These are phyloP conservation scores for Polyergus mexicanus DNA, from an alignment of 1,140 invertebrate genomes.

Conservation along the genomic window DNA sequence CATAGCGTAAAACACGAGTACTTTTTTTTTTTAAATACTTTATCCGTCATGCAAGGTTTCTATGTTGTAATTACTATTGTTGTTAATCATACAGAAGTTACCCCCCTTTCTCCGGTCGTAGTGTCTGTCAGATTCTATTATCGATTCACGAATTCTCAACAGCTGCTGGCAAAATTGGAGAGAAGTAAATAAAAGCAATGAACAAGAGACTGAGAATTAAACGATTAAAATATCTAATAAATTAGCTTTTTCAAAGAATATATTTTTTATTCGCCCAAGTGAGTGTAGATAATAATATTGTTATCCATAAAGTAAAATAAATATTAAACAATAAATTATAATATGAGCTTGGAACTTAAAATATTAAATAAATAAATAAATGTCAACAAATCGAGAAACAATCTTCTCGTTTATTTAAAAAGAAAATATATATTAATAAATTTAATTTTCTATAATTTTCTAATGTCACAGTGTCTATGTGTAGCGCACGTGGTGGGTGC, in stretches of 20 bases:
- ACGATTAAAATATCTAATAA: background rate
- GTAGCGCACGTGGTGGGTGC: background rate
- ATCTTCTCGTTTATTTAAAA: no score
- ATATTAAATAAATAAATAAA: no score
- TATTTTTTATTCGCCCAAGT: no score
- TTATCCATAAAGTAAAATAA: background rate
- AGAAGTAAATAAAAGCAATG: slow-evolving; percentile 43
- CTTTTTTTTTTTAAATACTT: no score
- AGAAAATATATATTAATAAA: no score
- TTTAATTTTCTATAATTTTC: no score
- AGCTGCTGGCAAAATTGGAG: background rate
- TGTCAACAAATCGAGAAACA: no score
- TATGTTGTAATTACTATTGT: slow-evolving; percentile 42
- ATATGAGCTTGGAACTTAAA: background rate
- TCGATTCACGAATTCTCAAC: slow-evolving; percentile 66
- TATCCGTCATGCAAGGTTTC: background rate
- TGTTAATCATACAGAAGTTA: slow-evolving; percentile 13
- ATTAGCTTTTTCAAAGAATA: no score
- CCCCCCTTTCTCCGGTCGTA: background rate
- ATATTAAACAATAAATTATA: background rate
- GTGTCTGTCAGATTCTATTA: slow-evolving; percentile 55
- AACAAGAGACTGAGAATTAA: slow-evolving; percentile 9
- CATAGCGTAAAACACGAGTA: background rate
- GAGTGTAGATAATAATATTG: no score
- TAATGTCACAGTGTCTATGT: no score